phyloP scores from a whole-genome alignment of 2,113 vertebrate genomes.

The Pachyramphus minor region DNA sequence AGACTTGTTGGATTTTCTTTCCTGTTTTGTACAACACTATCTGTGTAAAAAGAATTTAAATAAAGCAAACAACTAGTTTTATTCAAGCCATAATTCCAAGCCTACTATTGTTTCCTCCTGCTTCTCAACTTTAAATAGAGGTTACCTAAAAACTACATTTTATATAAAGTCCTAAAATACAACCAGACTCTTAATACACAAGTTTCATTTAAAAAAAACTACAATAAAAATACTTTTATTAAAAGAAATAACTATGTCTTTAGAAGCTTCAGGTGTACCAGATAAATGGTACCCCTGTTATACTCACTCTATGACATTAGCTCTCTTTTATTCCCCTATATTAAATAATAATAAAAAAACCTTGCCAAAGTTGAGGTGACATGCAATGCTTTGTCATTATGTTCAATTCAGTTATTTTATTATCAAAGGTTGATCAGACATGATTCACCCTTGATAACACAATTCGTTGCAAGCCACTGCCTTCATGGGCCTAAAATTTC shows the following conservation, averaged over 20 bases:
- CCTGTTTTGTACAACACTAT: not conserved
- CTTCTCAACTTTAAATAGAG: not conserved
- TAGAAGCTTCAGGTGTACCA: not conserved
- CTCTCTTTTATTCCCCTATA: not conserved
- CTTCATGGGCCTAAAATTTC: not conserved
- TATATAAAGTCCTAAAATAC: not conserved
- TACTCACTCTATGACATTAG: not conserved
- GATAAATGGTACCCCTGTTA: not conserved
- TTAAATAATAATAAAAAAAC: not conserved
- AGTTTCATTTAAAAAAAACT: not conserved
- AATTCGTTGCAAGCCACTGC: not conserved
- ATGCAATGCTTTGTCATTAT: not conserved
- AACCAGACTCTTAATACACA: not conserved
- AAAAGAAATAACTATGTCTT: not conserved
- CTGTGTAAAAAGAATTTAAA: not conserved
- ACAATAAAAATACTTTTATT: not conserved
- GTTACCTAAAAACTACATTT: not conserved
- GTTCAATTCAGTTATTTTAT: not conserved
- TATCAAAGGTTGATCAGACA: not conserved
- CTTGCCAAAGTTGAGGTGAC: not conserved
- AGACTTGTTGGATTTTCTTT: fast-evolving
- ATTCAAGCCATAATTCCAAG: not conserved
- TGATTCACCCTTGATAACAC: not conserved
- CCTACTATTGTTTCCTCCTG: not conserved
- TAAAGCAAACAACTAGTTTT: not conserved